A percentile compares a stretch with the other conserved stretches of the same genome.
Evolutionary conservation across 1,140 invertebrate genomes (phyloP).

Genomic region (Drosophila seguyi): DNA sequence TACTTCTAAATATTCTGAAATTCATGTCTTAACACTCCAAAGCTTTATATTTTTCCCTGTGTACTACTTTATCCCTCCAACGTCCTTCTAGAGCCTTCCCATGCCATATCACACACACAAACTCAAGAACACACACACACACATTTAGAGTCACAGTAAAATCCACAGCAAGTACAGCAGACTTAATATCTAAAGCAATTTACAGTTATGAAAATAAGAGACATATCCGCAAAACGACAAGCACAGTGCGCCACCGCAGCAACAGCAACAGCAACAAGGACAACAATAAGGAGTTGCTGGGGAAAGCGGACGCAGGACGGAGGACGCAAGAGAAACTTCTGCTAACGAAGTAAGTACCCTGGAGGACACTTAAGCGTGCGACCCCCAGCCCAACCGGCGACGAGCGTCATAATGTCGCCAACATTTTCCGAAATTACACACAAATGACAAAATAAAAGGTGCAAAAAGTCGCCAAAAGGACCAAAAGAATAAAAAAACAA

Average conservation of each 20-base stretch:
- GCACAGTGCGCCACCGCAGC: slow-evolving; percentile 54
- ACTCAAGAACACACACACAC: neutral
- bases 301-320: slow-evolving; percentile 34
- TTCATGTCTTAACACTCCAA: neutral
- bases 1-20: neutral
- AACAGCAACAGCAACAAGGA: slow-evolving; percentile 14
- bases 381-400: slow-evolving; percentile 60
- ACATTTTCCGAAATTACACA: slow-evolving; percentile 83
- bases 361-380: slow-evolving; percentile 84
- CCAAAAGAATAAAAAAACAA: slow-evolving; percentile 11
- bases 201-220: slow-evolving; percentile 85
- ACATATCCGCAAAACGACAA: slow-evolving; percentile 83
- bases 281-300: slow-evolving; percentile 28
- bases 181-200: slow-evolving; percentile 85
- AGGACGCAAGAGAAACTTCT: slow-evolving; percentile 67
- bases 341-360: slow-evolving; percentile 84
- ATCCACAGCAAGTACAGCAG: slow-evolving; percentile 54
- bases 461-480: slow-evolving; percentile 74
- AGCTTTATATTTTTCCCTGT: neutral
- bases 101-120: slow-evolving; percentile 4
- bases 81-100: neutral
- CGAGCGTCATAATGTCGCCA: slow-evolving; percentile 76
- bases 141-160: slow-evolving; percentile 24
- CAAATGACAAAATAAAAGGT: slow-evolving; percentile 82
- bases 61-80: slow-evolving; percentile 3